Evolutionary conservation across 1,140 invertebrate genomes (phyloP).

Genomic region (Ostrea denselamellosa): DNA sequence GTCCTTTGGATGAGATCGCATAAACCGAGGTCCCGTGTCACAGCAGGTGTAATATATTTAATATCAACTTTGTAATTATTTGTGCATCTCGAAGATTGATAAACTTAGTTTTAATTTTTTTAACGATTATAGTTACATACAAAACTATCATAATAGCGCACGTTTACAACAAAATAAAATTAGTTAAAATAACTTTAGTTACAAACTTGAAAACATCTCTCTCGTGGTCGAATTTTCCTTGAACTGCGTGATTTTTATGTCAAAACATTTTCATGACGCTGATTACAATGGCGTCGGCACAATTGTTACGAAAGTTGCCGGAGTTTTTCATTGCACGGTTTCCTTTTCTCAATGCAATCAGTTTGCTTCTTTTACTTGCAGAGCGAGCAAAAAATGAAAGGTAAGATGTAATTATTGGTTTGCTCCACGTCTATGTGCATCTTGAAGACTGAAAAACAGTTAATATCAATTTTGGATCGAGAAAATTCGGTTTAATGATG

Average conservation of each 20-base stretch:
- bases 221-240: neutral
- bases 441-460: neutral
- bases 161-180: no score
- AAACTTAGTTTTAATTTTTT: no score
- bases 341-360: constrained; percentile 53
- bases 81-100: no score
- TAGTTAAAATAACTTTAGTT: no score
- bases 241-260: neutral
- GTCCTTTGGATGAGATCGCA: no score
- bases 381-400: constrained; percentile 54
- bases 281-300: neutral
- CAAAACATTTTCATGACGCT: neutral
- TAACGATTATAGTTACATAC: no score
- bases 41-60: no score
- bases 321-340: constrained; percentile 47
- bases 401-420: constrained; percentile 18
- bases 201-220: no score
- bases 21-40: no score
- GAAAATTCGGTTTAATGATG: neutral
- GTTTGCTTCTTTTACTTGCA: constrained; percentile 45
- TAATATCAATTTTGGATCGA: neutral
- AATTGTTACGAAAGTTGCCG: constrained; percentile 22
- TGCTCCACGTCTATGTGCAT: no score
- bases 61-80: no score
- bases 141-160: no score